Conservation (phyloP, 2,888 invertebrate species). For the Loripinus fragilis region DNA sequence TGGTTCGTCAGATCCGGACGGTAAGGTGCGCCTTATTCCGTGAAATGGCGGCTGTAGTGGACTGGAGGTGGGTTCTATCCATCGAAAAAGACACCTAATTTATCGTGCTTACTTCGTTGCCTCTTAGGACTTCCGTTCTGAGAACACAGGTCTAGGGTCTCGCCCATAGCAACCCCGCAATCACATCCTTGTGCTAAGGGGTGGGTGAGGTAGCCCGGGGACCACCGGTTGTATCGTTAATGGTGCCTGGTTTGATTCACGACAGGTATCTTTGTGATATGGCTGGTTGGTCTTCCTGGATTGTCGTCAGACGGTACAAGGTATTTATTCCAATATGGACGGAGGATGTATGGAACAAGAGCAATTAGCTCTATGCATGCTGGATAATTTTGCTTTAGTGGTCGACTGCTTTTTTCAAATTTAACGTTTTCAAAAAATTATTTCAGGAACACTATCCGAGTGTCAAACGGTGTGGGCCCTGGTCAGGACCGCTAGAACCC, state of each 20-base stretch:
- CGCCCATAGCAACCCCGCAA: slow-evolving; percentile 56
- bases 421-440: no score
- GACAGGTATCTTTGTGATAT: neutral
- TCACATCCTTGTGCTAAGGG: slow-evolving; percentile 52
- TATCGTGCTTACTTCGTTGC: slow-evolving; percentile 58
- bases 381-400: no score
- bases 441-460: no score
- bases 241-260: neutral
- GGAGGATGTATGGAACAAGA: no score
- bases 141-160: slow-evolving; percentile 54
- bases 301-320: neutral
- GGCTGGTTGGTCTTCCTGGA: neutral
- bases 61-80: slow-evolving; percentile 61
- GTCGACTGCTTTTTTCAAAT: no score
- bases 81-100: slow-evolving; percentile 32
- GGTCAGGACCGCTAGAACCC: no score
- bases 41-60: slow-evolving; percentile 38
- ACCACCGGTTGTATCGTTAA: slow-evolving; percentile 41
- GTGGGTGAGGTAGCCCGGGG: slow-evolving; percentile 56
- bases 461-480: no score
- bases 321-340: no score
- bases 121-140: slow-evolving; percentile 60
- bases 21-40: slow-evolving; percentile 38
- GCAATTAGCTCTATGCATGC: no score
- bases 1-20: slow-evolving; percentile 33